Conservation (phyloP, 2,113 vertebrate genomes). For the Phrynocephalus versicolor region DNA sequence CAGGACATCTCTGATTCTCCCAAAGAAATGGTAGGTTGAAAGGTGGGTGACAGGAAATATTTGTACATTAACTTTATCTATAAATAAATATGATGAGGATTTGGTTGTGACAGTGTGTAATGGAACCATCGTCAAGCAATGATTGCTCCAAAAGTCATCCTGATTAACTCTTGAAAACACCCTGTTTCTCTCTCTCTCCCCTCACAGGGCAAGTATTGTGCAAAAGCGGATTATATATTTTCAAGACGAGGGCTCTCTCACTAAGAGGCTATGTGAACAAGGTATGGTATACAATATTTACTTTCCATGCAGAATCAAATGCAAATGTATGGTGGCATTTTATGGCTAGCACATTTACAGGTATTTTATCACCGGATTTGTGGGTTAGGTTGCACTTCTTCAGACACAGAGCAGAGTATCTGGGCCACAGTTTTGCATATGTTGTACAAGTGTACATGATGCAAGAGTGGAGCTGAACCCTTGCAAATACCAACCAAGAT, state of each 20-base stretch:
- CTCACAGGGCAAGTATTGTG: slow-evolving; percentile 92
- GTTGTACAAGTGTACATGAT: neutral
- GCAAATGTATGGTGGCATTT: too few relatives aligned
- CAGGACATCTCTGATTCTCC: neutral
- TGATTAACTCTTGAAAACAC: neutral
- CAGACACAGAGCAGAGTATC: too few relatives aligned
- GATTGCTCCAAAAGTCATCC: neutral
- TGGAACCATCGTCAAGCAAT: neutral
- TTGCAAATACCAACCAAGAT: neutral
- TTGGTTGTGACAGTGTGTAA: too few relatives aligned
- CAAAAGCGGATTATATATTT: slow-evolving; percentile 98
- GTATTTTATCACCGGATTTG: too few relatives aligned
- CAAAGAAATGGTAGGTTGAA: neutral
- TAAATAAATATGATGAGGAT: neutral
- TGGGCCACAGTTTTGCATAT: too few relatives aligned
- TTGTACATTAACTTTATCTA: neutral
- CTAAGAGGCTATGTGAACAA: slow-evolving; percentile 95
- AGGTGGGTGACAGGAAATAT: neutral
- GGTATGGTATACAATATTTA: slow-evolving; percentile 74
- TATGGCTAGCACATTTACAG: too few relatives aligned
- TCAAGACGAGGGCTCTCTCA: slow-evolving; percentile 95
- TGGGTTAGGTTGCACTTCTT: too few relatives aligned
- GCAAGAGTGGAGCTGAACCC: too few relatives aligned
- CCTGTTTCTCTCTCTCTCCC: slow-evolving; percentile 10
- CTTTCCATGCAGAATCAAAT: too few relatives aligned